Percentiles rank a stretch among this genome's conserved stretches.
phyloP scores from a whole-genome alignment of 2,113 vertebrate genomes.

The Scortum barcoo region DNA sequence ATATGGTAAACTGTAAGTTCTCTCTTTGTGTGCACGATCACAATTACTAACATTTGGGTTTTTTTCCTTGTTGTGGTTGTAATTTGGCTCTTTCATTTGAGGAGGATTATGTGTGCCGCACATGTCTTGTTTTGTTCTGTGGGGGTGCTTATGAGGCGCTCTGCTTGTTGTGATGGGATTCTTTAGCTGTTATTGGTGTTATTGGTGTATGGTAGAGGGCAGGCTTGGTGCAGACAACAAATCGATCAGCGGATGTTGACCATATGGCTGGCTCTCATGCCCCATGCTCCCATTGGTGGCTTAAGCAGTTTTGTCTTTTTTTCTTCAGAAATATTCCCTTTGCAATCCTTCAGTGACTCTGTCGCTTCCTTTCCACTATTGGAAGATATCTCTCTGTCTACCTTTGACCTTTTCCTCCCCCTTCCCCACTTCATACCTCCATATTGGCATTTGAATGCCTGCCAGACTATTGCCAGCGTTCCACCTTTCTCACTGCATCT shows the following conservation, averaged over 20 bases:
- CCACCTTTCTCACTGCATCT: slow-evolving; percentile 11
- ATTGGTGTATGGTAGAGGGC: slow-evolving; percentile 5
- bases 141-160: neutral
- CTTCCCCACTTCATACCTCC: neutral
- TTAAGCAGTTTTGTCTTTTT: slow-evolving; percentile 45
- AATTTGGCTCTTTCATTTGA: neutral
- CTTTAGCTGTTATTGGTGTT: slow-evolving; percentile 39
- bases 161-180: slow-evolving; percentile 17
- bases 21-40: neutral
- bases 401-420: slow-evolving; percentile 29
- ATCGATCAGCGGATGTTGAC: slow-evolving; percentile 52
- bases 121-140: slow-evolving; percentile 9
- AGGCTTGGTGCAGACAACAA: slow-evolving; percentile 46
- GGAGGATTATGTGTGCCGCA: slow-evolving; percentile 4
- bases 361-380: slow-evolving; percentile 26
- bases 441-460: slow-evolving; percentile 47
- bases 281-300: slow-evolving; percentile 53
- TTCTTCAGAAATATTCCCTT: slow-evolving; percentile 25
- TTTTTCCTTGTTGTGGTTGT: neutral
- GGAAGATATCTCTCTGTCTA: slow-evolving; percentile 25
- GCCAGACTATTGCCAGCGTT: slow-evolving; percentile 4
- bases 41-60: neutral
- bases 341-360: slow-evolving; percentile 44
- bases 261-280: slow-evolving; percentile 33
- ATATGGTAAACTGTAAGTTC: neutral